These are phyloP conservation scores for Mongoloraphidia duomilia DNA, from an alignment of 2,888 invertebrate species.

Conservation along the genomic window DNA sequence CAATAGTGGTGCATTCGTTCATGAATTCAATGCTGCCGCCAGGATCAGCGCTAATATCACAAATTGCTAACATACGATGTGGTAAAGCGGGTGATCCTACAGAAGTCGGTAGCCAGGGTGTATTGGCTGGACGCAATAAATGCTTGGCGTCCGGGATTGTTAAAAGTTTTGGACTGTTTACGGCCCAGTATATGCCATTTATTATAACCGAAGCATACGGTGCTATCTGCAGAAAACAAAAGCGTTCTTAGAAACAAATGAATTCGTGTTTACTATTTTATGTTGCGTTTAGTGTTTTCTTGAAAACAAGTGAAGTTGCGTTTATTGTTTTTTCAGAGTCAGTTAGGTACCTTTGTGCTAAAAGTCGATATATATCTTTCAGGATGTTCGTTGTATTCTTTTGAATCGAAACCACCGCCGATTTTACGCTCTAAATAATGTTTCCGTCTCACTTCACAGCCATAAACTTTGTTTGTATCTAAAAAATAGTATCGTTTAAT, in stretches of 20 bases:
- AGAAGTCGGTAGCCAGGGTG: slow-evolving; percentile 86
- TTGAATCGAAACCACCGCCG: slow-evolving; percentile 79
- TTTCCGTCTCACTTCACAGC: slow-evolving; percentile 84
- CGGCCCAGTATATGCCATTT: slow-evolving; percentile 99
- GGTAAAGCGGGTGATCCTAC: slow-evolving; percentile 78
- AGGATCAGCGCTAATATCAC: slow-evolving; percentile 98
- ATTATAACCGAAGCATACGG: slow-evolving; percentile 94
- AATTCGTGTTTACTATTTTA: neutral
- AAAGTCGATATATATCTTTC: slow-evolving; percentile 92
- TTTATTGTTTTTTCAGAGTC: too few species aligned
- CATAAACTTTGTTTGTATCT: slow-evolving; percentile 92
- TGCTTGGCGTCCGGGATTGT: slow-evolving; percentile 98
- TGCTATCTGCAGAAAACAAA: slow-evolving; percentile 51
- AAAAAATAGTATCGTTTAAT: slow-evolving; percentile 4
- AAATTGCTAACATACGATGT: slow-evolving; percentile 85
- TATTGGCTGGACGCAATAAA: slow-evolving; percentile 71
- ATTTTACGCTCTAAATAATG: slow-evolving; percentile 89
- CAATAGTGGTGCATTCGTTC: slow-evolving; percentile 99
- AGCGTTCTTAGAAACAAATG: neutral
- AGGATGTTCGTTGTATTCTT: slow-evolving; percentile 82
- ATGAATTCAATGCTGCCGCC: slow-evolving; percentile 98
- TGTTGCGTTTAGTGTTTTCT: neutral
- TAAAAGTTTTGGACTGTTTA: slow-evolving; percentile 86
- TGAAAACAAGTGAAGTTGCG: neutral
- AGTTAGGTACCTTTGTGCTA: slow-evolving; percentile 57